These are phyloP conservation scores for Drosophila ironensis DNA, from an alignment of 1,140 invertebrate genomes.

Conservation along the genomic window DNA sequence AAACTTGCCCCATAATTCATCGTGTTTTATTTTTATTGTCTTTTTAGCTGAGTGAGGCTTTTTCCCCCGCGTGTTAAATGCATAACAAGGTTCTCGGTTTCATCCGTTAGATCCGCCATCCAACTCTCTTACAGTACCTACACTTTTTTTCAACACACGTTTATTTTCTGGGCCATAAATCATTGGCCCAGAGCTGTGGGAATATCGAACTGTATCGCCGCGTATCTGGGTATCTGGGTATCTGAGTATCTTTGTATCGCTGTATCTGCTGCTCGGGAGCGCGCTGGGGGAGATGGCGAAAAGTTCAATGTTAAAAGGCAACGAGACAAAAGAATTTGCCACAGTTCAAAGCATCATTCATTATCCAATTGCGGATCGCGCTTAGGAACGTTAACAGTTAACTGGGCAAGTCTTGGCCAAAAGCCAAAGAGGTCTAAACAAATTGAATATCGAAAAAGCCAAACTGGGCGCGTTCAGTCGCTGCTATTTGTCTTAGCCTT, in stretches of 20 bases:
- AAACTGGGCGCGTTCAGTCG: constrained; percentile 61
- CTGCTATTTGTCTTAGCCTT: constrained; percentile 35
- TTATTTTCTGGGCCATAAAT: constrained; percentile 58
- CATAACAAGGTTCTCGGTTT: constrained; percentile 77
- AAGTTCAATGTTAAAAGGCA: constrained; percentile 73
- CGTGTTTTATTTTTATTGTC: constrained; percentile 67
- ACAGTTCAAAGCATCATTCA: constrained; percentile 76
- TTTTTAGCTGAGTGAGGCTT: constrained; percentile 45
- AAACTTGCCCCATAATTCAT: constrained; percentile 76
- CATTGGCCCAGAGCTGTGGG: constrained; percentile 76
- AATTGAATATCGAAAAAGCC: constrained; percentile 52
- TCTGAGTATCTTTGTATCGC: constrained; percentile 54
- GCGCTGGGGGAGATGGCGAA: constrained; percentile 39
- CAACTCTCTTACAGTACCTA: constrained; percentile 53
- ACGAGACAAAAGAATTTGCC: constrained; percentile 75
- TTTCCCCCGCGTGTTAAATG: constrained; percentile 66
- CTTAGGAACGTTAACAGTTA: constrained; percentile 57
- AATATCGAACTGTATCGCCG: constrained; percentile 51
- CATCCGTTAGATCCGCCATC: constrained; percentile 78
- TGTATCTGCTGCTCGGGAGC: constrained; percentile 16
- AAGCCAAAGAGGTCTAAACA: constrained; percentile 65
- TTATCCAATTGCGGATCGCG: constrained; percentile 65
- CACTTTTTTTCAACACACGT: constrained; percentile 62
- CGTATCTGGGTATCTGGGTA: constrained; percentile 8
- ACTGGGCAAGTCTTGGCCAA: constrained; percentile 63